Conservation (phyloP, 2,113 vertebrate species). For the Clinocottus analis region DNA sequence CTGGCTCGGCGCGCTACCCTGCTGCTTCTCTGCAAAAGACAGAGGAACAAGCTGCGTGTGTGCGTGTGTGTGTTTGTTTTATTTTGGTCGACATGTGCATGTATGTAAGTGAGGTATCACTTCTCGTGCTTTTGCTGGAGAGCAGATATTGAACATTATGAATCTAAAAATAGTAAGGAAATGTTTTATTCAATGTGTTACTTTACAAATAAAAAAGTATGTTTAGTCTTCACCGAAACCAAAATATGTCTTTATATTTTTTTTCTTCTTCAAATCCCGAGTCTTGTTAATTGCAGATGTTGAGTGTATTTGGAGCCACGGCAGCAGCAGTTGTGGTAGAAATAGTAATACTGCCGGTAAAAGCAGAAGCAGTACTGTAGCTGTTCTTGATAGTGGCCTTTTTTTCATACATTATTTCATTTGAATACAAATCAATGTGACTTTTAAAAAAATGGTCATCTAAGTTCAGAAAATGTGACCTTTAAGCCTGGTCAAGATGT, state of each 20-base stretch:
- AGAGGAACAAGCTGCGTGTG: neutral
- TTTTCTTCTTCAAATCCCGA: neutral
- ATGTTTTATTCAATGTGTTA: too few species aligned
- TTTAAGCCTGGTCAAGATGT: neutral
- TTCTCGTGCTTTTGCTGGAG: too few species aligned
- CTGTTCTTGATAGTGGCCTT: neutral
- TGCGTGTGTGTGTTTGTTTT: neutral
- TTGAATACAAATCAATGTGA: neutral
- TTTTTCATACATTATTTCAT: neutral
- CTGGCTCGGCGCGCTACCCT: slow-evolving; percentile 5
- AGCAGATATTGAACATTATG: too few species aligned
- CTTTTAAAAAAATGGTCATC: neutral
- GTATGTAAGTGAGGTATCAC: too few species aligned
- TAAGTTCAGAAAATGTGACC: neutral
- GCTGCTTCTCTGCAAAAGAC: too few species aligned
- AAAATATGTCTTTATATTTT: neutral
- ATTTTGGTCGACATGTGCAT: too few species aligned
- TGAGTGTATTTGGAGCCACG: neutral
- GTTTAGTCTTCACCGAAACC: neutral
- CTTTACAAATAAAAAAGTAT: neutral
- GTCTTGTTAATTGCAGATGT: neutral
- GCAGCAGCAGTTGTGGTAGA: slow-evolving; percentile 1
- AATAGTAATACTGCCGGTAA: neutral
- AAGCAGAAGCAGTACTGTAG: neutral
- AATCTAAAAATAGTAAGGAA: too few species aligned